Evolutionary conservation across 2,797 vertebrate genomes (phyloP).

Genomic region (Arnoldichthys spilopterus): DNA sequence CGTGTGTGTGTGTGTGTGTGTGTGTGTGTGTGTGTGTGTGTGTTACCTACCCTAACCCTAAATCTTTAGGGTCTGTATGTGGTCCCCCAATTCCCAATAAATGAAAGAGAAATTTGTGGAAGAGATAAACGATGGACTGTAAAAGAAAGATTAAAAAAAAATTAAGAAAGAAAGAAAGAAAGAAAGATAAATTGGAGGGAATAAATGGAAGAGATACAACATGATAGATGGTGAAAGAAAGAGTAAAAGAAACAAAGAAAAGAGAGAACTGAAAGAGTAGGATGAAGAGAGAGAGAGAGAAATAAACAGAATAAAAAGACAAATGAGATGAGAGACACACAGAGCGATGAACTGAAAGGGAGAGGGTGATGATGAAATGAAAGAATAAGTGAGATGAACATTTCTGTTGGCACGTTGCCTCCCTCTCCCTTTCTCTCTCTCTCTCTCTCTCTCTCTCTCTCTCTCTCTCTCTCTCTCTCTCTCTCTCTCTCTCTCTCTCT

Average conservation of each 20-base stretch:
- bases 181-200: no score
- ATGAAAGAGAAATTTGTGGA: neutral
- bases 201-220: no score
- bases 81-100: neutral
- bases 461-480: conserved; percentile 64
- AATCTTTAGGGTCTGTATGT: neutral
- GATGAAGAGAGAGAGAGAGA: neutral
- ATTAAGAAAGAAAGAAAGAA: neutral
- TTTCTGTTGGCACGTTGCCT: conserved; percentile 70
- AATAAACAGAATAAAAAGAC: neutral
- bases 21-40: neutral
- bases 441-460: conserved; percentile 46
- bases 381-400: neutral
- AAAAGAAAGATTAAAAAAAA: neutral
- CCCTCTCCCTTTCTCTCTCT: conserved; percentile 30
- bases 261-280: no score
- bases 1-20: conserved; percentile 29
- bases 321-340: neutral
- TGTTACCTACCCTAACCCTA: no score
- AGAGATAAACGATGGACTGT: neutral
- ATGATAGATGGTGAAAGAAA: no score
- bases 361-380: neutral
- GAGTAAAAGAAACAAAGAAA: no score
- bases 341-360: neutral
- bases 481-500: no score